Percentiles rank a stretch among this genome's conserved stretches.
These are phyloP conservation scores for Drosophila burlai DNA, from an alignment of 1,140 invertebrate species.

Conservation along the genomic window DNA sequence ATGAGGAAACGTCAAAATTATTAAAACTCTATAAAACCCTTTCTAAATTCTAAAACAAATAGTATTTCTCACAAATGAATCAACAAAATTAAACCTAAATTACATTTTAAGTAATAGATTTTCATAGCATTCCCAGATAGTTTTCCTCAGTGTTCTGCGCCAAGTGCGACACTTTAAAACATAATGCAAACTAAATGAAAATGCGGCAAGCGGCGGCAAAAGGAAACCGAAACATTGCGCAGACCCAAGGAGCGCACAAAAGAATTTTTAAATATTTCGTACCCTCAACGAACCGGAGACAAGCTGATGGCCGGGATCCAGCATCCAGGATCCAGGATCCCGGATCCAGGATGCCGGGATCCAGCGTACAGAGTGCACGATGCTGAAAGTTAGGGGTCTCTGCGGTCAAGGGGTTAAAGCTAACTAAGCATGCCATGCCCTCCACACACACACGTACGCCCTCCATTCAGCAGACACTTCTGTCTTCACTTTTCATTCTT, in stretches of 20 bases:
- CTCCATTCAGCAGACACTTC: constrained; percentile 6
- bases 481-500: constrained; percentile 42
- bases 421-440: constrained; percentile 59
- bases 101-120: too few species aligned
- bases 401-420: constrained; percentile 61
- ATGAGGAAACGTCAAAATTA: too few species aligned
- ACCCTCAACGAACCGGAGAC: constrained; percentile 58
- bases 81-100: background rate
- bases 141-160: constrained; percentile 33
- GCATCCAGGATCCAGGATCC: background rate
- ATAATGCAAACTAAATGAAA: constrained; percentile 84
- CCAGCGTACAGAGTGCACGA: background rate
- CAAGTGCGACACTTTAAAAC: constrained; percentile 77
- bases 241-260: constrained; percentile 52
- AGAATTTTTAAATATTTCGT: constrained; percentile 80
- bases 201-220: constrained; percentile 50
- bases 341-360: background rate
- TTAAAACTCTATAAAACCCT: background rate
- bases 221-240: background rate
- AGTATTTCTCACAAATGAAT: background rate
- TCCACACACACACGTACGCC: background rate
- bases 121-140: too few species aligned
- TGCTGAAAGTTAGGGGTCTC: constrained; percentile 11
- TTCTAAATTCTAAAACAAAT: background rate
- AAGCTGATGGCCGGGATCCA: constrained; percentile 47